These are phyloP conservation scores for Bombus superbus DNA, from an alignment of 1,140 invertebrate genomes.

Conservation along the genomic window DNA sequence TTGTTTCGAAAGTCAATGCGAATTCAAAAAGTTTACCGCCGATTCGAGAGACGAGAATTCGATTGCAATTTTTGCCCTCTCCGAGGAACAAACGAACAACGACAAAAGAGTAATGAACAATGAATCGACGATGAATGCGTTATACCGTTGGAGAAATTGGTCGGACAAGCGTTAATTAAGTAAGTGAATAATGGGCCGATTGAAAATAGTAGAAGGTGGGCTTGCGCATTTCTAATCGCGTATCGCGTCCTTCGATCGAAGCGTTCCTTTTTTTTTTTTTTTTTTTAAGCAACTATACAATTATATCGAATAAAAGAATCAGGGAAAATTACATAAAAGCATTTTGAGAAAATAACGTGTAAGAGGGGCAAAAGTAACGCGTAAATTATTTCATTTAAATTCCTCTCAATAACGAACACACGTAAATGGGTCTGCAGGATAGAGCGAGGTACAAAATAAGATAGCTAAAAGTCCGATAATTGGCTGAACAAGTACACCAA, in stretches of 20 bases:
- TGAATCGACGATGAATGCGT: not conserved
- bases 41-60: not conserved
- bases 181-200: not conserved
- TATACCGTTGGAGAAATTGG: not conserved
- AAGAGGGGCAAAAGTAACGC: fast-evolving
- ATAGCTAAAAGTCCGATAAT: not conserved
- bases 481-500: not conserved
- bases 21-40: not conserved
- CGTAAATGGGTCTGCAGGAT: not conserved
- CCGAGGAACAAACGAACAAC: not conserved
- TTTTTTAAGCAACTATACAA: not conserved
- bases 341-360: not conserved
- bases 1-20: conserved; percentile 12
- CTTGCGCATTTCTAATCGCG: not conserved
- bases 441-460: not conserved
- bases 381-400: not conserved
- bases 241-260: not conserved
- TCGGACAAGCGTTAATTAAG: conserved; percentile 21
- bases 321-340: not conserved
- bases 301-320: not conserved
- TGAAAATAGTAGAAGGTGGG: not conserved
- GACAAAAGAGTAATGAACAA: conserved; percentile 22
- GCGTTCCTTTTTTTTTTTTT: not conserved
- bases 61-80: not conserved
- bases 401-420: not conserved